phyloP scores from a whole-genome alignment of 2,797 vertebrate genomes.

The Lagocephalus sceleratus region DNA sequence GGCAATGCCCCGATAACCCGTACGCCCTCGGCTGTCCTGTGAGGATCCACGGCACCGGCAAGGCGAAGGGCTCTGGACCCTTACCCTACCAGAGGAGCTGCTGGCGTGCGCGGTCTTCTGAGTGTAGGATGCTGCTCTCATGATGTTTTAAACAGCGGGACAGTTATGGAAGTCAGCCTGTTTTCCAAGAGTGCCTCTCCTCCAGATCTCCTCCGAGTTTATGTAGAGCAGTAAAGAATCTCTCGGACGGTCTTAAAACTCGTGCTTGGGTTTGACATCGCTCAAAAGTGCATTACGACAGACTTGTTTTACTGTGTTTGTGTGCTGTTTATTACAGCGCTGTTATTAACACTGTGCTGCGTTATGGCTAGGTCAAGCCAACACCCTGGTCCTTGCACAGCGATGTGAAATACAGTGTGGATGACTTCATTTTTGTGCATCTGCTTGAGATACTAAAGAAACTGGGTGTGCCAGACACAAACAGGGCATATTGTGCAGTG shows the following conservation, averaged over 20 bases:
- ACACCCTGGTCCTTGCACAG: constrained; percentile 55
- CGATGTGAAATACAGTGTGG: constrained; percentile 63
- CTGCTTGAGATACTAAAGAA: constrained; percentile 33
- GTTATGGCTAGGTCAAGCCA: constrained; percentile 33
- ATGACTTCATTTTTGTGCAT: constrained; percentile 54
- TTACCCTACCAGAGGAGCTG: constrained; percentile 49
- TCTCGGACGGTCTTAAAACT: constrained; percentile 71
- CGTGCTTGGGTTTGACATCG: constrained; percentile 61
- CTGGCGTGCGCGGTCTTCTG: constrained; percentile 71
- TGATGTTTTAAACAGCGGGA: constrained; percentile 28
- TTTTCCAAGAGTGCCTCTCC: constrained; percentile 44
- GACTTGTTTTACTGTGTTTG: constrained; percentile 43
- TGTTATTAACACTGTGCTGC: constrained; percentile 67
- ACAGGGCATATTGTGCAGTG: constrained; percentile 31
- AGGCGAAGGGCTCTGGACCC: constrained; percentile 72
- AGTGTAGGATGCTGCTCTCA: constrained; percentile 56
- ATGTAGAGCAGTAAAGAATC: constrained; percentile 72
- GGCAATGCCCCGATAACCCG: constrained; percentile 61
- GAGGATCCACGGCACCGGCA: constrained; percentile 70
- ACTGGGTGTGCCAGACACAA: constrained; percentile 42
- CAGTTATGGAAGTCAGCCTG: constrained; percentile 20
- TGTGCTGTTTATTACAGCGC: constrained; percentile 70
- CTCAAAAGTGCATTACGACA: constrained; percentile 76
- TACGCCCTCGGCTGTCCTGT: constrained; percentile 59
- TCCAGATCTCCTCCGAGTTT: constrained; percentile 46